Evolutionary conservation across 92 coral and sea anemone genomes (phyloP), one percentile per base, ranked within the genome.

Genomic region (Zoanthus sociatus): DNA sequence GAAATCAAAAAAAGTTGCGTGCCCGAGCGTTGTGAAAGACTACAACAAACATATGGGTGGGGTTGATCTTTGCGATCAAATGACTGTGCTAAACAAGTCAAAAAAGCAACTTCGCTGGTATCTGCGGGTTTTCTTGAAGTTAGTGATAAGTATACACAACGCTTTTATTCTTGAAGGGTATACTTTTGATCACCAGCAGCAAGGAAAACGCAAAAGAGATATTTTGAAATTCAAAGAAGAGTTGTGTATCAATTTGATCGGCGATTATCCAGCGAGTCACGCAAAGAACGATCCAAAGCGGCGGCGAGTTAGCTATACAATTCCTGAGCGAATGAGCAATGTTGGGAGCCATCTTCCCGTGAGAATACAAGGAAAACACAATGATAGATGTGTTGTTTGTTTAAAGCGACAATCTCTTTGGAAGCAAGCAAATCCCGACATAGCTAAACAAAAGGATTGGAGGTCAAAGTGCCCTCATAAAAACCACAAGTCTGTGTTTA

Each of bases 51-150:
- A 26, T 26, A 26, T 26, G 26, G 26, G 26, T 26, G 26, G 26
- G 26, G 26, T 26, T 26, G n/a, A n/a, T n/a, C n/a, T n/a, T n/a
- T n/a, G n/a, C n/a, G 89, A 86, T 64, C 89, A 77, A 86, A 86
- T 86, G 50, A 86, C 84, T 12, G 8, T 75, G 1, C 61, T 75
- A 32, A 60, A 61, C 71, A 60, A 60, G 37, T 58, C 82, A 15
- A 77, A 13, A 13, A 77, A 77, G 48, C 82, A 77, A 37, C 68
- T 77, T 77, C 50, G 26, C 48, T 77, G 82, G 69, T 77, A 54
- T 31, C 17, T 77, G 82, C 17, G 82, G 16, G 48, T 77, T 77
- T 77, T 77, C 82, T 54, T 77, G 82, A 77, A 77, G 82, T 37
- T 77, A 5, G 68, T 77, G 82, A 77, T 77, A 50, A 77, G 67